Conservation (phyloP, 2,888 invertebrate genomes). For the Perizoma flavofasciatum region DNA sequence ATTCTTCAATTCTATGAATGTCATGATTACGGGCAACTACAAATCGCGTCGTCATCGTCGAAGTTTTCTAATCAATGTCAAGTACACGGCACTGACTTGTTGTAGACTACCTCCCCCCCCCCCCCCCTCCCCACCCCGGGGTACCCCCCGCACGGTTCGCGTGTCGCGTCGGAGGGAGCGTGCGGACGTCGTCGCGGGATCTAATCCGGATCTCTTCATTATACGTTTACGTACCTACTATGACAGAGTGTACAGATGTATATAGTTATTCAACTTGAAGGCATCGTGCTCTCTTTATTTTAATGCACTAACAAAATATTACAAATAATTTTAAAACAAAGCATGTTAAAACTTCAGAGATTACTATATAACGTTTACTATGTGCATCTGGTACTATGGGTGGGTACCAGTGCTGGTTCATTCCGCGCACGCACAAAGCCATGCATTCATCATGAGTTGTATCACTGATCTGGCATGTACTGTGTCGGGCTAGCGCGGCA, state of each 20-base stretch:
- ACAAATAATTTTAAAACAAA: no score
- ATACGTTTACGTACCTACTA: constrained; percentile 10
- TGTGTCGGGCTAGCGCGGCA: neutral
- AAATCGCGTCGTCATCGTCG: neutral
- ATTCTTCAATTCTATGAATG: no score
- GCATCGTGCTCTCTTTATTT: no score
- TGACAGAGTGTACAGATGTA: neutral
- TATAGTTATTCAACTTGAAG: constrained; percentile 2
- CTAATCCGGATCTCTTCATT: constrained; percentile 19
- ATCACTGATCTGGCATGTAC: neutral
- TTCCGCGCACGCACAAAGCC: neutral
- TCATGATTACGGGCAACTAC: no score
- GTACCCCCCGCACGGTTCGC: neutral
- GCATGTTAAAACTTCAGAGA: no score
- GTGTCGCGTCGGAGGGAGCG: neutral
- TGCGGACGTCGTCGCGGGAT: constrained; percentile 1
- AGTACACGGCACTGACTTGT: constrained; percentile 8
- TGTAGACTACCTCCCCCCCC: no score
- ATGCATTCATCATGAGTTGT: neutral
- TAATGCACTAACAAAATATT: no score
- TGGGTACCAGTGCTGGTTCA: no score
- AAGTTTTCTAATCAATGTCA: constrained; percentile 18
- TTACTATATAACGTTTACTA: no score
- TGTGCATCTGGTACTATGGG: no score
- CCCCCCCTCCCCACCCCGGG: no score